Evolutionary conservation across 2,888 invertebrate species (phyloP).

Genomic region (Polyommatus icarus): DNA sequence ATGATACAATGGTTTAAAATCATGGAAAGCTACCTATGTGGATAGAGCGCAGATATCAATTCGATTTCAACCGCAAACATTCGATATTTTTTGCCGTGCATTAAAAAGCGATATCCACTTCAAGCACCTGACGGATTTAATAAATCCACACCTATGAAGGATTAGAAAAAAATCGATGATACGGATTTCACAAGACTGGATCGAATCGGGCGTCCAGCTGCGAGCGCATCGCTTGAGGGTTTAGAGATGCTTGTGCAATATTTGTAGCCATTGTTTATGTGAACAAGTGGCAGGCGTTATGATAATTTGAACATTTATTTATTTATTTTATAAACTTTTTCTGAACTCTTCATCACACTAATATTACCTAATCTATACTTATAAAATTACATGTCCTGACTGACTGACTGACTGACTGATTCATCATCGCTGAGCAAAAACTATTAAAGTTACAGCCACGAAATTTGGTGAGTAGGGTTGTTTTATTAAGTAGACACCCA

Average conservation of each 20-base stretch:
- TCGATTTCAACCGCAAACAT: neutral
- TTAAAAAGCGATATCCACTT: conserved; percentile 32
- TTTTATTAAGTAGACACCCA: too few relatives aligned
- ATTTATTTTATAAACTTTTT: too few relatives aligned
- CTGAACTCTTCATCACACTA: too few relatives aligned
- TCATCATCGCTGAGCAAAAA: too few relatives aligned
- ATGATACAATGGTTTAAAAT: too few relatives aligned
- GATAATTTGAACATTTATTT: too few relatives aligned
- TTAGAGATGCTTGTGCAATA: neutral
- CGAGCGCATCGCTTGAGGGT: conserved; percentile 40
- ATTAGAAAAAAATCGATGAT: conserved; percentile 55
- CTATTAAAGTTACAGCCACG: too few relatives aligned
- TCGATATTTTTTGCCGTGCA: conserved; percentile 11
- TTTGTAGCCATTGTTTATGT: neutral
- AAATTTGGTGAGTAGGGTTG: too few relatives aligned
- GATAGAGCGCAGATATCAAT: neutral
- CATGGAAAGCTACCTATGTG: too few relatives aligned
- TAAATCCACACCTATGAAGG: conserved; percentile 56
- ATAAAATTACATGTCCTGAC: too few relatives aligned
- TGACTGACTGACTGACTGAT: too few relatives aligned
- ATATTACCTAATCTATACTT: too few relatives aligned
- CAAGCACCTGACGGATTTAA: conserved; percentile 50
- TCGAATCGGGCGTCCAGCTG: conserved; percentile 61
- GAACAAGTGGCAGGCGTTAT: neutral
- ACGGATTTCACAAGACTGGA: conserved; percentile 60